Percentiles rank a stretch among this genome's conserved stretches.
These are phyloP conservation scores for Aurelia sp. DNA, from an alignment of 30 jellyfish, hydroid and myxozoan species.

Conservation along the genomic window DNA sequence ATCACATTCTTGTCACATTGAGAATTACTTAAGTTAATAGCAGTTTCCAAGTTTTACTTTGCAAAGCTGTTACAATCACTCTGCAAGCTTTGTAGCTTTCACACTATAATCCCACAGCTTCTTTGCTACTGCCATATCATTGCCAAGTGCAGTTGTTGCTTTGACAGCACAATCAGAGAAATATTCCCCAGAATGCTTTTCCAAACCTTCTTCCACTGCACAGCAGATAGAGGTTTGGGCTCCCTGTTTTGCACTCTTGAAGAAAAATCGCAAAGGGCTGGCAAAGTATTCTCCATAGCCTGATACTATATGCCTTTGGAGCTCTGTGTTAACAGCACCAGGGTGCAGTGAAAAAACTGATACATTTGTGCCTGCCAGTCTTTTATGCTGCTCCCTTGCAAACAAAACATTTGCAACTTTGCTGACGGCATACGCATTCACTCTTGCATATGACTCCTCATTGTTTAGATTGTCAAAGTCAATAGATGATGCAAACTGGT, in stretches of 20 bases:
- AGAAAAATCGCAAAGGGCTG: constrained; percentile 3
- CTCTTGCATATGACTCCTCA: constrained; percentile 10
- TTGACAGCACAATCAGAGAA: constrained; percentile 64
- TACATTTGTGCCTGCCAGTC: constrained; percentile 19
- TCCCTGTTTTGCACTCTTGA: constrained; percentile 56
- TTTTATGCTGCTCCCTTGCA: constrained; percentile 50
- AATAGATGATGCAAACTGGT: constrained; percentile 10
- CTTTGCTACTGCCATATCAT: constrained; percentile 64
- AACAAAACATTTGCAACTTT: constrained; percentile 71
- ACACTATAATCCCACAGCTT: constrained; percentile 84
- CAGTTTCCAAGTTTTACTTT: no score
- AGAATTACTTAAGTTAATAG: no score
- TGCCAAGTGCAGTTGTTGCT: constrained; percentile 45
- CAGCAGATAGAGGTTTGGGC: constrained; percentile 73
- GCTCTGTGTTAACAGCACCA: constrained; percentile 56
- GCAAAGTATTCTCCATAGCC: neutral
- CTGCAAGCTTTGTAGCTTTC: constrained; percentile 32
- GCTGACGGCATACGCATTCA: constrained; percentile 49
- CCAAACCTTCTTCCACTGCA: constrained; percentile 72
- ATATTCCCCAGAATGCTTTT: constrained; percentile 62
- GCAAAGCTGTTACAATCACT: no score
- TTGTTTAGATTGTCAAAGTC: constrained; percentile 35
- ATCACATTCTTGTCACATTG: no score
- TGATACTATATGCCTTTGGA: constrained; percentile 15
- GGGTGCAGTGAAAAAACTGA: constrained; percentile 74